Base-by-base conservation (phyloP, 2,888 invertebrate genomes). In the Synergus laeviventris region DNA sequence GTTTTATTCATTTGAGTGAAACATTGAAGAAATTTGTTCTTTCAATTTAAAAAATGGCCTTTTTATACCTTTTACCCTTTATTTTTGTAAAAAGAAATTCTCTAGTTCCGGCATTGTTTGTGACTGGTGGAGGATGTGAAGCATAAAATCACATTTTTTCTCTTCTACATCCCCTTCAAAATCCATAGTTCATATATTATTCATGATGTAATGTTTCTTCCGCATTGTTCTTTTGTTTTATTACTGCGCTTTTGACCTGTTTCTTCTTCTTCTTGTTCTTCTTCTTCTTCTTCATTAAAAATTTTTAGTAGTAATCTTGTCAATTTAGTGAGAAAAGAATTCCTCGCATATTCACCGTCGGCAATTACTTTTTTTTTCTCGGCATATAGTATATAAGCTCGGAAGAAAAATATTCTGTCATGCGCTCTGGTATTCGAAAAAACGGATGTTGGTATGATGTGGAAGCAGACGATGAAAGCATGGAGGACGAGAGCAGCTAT, bases 401-500 rank as follows among this genome's bases (percentile, higher is more conserved):
- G 12, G n/a, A 73, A 39, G 36, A 45, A 64, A 45, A 64, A 31
- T 64, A 36, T 49, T 24, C 54, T 18, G 61, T 21, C 31, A 64
- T 75, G 36, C 74, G 62, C 62, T 39, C 31, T 9, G 14, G 36
- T 11, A 7, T 21, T 73, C 31, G 62, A 16, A 78, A 66, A 78
- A 56, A 42, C 66, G 76, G 39, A 74, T 70, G 39, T 18, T 31
- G n/a, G 31, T 64, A 64, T 12, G 14, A 11, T 18, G 18, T 21
- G 64, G 64, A 64, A 64, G 39, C 38, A 42, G 64, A 21, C 36
- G 14, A 61, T 61, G 12, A 45, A 42, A 66, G 66, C 42, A 49
- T 42, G 21, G 49, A 31, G 42, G n/a, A 73, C 76, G 64, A 64
- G 73, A 70, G 75, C 62, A 74, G n/a, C 59, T 62, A 56, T 70